phyloP scores from a whole-genome alignment of 2,888 invertebrate genomes.

The Melanchra persicariae region DNA sequence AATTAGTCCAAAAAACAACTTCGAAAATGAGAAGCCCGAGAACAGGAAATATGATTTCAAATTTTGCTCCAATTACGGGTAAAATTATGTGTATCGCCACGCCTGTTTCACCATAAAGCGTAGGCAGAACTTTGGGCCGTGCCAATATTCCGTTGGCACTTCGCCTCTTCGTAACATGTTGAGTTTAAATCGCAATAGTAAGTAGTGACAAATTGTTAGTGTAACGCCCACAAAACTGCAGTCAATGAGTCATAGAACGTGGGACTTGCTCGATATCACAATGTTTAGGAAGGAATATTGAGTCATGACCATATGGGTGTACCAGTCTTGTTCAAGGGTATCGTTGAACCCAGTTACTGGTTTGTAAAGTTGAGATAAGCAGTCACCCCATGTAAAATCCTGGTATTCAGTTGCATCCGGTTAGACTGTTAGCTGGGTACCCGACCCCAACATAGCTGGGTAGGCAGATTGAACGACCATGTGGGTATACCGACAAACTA shows the following conservation, averaged over 20 bases:
- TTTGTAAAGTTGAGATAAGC: too few species aligned
- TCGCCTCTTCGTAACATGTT: constrained; percentile 55
- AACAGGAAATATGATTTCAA: constrained; percentile 32
- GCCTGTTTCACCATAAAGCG: constrained; percentile 42
- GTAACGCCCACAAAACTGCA: constrained; percentile 56
- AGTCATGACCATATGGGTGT: not conserved
- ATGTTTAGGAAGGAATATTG: not conserved
- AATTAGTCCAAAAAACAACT: constrained; percentile 23
- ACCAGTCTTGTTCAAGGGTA: too few species aligned
- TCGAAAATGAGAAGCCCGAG: constrained; percentile 1
- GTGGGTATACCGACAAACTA: not conserved
- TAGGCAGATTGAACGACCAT: too few species aligned
- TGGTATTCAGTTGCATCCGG: too few species aligned
- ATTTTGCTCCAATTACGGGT: constrained; percentile 50
- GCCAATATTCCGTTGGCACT: constrained; percentile 63
- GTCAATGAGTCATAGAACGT: constrained; percentile 28
- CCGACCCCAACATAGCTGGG: too few species aligned
- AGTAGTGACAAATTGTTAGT: constrained; percentile 51
- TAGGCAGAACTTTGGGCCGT: constrained; percentile 41
- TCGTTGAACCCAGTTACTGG: too few species aligned
- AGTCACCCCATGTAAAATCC: too few species aligned
- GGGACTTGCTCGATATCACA: not conserved
- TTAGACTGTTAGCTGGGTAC: too few species aligned
- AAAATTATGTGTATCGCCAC: constrained; percentile 45
- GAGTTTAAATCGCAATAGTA: constrained; percentile 54